phyloP scores from a whole-genome alignment of 1,140 invertebrate species.

The Drosophila kikkawai region DNA sequence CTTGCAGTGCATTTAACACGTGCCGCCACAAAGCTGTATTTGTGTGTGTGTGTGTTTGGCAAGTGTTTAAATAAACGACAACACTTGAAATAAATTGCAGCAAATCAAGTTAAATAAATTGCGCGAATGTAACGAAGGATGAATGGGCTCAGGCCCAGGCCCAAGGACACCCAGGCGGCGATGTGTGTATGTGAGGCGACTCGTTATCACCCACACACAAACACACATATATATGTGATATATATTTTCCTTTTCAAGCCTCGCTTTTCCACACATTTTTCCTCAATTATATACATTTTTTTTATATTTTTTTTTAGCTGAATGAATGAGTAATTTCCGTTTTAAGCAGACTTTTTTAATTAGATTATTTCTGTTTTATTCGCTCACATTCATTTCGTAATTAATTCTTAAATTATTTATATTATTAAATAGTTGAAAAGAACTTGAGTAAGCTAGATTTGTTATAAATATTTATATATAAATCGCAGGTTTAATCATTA shows the following conservation, averaged over 20 bases:
- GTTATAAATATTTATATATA: not conserved
- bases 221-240: slow-evolving; percentile 2
- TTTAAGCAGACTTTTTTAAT: slow-evolving; percentile 4
- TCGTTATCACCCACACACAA: slow-evolving; percentile 55
- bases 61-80: slow-evolving; percentile 82
- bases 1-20: slow-evolving; percentile 67
- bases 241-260: slow-evolving; percentile 25
- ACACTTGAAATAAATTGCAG: slow-evolving; percentile 81
- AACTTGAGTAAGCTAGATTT: not conserved
- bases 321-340: not conserved
- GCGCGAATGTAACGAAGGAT: slow-evolving; percentile 67
- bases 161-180: slow-evolving; percentile 18
- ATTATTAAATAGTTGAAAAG: not conserved
- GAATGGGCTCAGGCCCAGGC: slow-evolving; percentile 17
- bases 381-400: not conserved
- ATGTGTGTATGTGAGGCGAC: slow-evolving; percentile 13
- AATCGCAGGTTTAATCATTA: not conserved
- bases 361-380: not conserved
- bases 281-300: not conserved
- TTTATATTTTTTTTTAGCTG: not conserved
- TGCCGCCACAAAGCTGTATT: slow-evolving; percentile 25
- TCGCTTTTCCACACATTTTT: not conserved
- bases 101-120: slow-evolving; percentile 83
- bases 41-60: slow-evolving; percentile 16
- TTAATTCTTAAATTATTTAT: not conserved